Conservation (phyloP, 1,140 invertebrate genomes). For the Stegodyphus dumicola region DNA sequence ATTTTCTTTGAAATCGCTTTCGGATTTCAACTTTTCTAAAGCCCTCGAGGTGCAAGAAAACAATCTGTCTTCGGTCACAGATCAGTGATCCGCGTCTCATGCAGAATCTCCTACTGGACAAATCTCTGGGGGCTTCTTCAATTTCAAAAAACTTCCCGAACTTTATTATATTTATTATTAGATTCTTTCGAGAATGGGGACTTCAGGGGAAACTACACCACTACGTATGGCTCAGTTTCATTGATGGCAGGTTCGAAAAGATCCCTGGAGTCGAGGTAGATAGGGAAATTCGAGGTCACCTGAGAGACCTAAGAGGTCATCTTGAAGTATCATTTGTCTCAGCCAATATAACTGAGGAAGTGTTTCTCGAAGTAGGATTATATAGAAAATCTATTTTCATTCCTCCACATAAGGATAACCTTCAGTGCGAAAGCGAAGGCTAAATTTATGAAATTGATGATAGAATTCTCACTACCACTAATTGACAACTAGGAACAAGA, state of each 20-base stretch:
- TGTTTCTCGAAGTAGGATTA: background rate
- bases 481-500: too few species aligned
- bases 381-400: too few species aligned
- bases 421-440: too few species aligned
- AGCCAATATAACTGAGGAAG: constrained; percentile 9
- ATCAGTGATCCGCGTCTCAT: constrained; percentile 5
- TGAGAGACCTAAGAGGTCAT: constrained; percentile 16
- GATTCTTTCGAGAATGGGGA: constrained; percentile 14
- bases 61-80: constrained; percentile 14
- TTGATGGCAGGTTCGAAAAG: constrained; percentile 12
- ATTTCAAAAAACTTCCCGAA: constrained; percentile 19
- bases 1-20: too few species aligned
- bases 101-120: constrained; percentile 5
- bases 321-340: background rate
- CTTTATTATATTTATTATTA: constrained; percentile 43
- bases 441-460: too few species aligned
- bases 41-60: background rate
- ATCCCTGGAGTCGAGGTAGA: too few species aligned
- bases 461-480: too few species aligned
- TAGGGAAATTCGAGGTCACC: constrained; percentile 29
- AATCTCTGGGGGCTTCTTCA: constrained; percentile 16
- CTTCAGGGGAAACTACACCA: too few species aligned
- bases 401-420: too few species aligned
- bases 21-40: too few species aligned
- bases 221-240: constrained; percentile 3